A percentile compares a stretch with the other conserved stretches of the same genome.
phyloP scores from a whole-genome alignment of 2,888 invertebrate species.

The Operophtera brumata region DNA sequence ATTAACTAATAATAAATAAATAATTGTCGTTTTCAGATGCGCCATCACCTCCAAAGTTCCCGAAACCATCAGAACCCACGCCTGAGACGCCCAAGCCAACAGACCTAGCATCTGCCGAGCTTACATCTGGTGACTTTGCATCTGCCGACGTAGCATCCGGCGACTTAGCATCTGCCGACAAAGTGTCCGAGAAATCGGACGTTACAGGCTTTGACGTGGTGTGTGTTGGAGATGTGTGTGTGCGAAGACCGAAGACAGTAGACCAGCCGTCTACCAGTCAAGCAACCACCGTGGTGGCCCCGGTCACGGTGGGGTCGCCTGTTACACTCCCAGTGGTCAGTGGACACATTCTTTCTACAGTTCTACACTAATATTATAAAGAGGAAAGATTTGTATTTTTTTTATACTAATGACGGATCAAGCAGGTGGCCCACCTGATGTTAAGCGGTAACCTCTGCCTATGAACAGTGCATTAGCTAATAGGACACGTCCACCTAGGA shows the following conservation, averaged over 20 bases:
- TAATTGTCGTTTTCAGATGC: constrained; percentile 22
- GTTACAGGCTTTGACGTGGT: constrained; percentile 62
- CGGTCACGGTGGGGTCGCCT: not conserved
- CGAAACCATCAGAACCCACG: constrained; percentile 38
- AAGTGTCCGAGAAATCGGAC: not conserved
- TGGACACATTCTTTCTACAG: no score
- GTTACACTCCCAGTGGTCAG: not conserved
- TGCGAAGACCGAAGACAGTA: constrained; percentile 45
- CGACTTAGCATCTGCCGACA: not conserved
- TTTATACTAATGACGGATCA: no score
- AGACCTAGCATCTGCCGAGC: no score
- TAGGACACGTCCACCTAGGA: no score
- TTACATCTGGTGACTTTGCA: not conserved
- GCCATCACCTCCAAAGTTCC: constrained; percentile 48
- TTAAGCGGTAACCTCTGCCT: no score
- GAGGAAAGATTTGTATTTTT: no score
- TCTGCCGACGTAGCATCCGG: not conserved
- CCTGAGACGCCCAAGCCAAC: not conserved
- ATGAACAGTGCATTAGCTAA: no score
- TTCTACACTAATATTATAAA: no score
- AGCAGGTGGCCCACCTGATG: no score
- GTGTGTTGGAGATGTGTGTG: constrained; percentile 77
- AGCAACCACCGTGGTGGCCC: not conserved
- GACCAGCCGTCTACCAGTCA: constrained; percentile 50
- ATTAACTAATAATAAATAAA: no score